phyloP scores from a whole-genome alignment of 2,888 invertebrate genomes.

The Bombylius major region DNA sequence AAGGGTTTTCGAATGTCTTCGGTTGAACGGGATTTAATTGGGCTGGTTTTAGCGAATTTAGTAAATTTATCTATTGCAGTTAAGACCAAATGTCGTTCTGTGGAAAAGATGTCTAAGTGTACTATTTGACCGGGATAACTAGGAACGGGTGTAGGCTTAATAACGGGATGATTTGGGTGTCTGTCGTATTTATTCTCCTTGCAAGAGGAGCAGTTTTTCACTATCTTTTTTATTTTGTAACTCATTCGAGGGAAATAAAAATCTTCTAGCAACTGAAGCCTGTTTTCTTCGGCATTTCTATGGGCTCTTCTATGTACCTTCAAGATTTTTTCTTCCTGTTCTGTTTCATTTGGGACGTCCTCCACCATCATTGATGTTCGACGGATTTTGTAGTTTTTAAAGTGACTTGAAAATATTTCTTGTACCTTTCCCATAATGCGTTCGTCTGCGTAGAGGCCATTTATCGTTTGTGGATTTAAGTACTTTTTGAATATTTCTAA shows the following conservation, averaged over 20 bases:
- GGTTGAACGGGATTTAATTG: background rate
- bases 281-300: background rate
- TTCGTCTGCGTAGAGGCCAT: background rate
- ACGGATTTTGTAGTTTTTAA: background rate
- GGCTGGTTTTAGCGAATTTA: no score
- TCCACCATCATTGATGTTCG: background rate
- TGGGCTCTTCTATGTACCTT: background rate
- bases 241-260: no score
- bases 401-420: background rate
- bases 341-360: background rate
- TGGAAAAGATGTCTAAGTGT: constrained; percentile 3
- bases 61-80: constrained; percentile 7
- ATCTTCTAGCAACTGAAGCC: background rate
- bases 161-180: background rate
- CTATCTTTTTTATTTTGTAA: no score
- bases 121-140: background rate
- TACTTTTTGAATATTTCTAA: background rate
- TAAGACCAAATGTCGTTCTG: background rate
- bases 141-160: background rate
- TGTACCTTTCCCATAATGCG: background rate
- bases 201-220: no score
- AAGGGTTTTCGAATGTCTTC: background rate
- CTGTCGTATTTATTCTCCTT: no score
- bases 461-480: background rate
- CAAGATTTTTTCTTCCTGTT: no score